phyloP scores from a whole-genome alignment of 2,888 invertebrate species.

The Meteorus cinctellus region DNA sequence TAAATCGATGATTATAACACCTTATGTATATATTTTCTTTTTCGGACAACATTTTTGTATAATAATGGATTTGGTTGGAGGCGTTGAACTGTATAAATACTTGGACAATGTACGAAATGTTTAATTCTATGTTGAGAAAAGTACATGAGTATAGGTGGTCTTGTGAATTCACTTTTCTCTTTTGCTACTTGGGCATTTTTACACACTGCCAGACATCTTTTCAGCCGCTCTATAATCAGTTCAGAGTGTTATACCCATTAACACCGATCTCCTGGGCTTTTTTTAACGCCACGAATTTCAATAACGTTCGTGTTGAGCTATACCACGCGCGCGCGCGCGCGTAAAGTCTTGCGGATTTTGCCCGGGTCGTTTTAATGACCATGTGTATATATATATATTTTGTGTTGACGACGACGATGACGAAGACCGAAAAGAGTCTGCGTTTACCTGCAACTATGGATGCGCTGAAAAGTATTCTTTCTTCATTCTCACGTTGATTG shows the following conservation, averaged over 20 bases:
- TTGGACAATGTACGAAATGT: not conserved
- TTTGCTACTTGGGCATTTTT: slow-evolving; percentile 25
- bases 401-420: not conserved
- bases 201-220: slow-evolving; percentile 48
- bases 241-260: slow-evolving; percentile 59
- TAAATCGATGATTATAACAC: slow-evolving; percentile 63
- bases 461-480: slow-evolving; percentile 1
- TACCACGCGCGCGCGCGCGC: not conserved
- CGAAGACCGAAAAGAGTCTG: not conserved
- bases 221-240: slow-evolving; percentile 66
- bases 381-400: not conserved
- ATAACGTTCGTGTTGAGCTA: slow-evolving; percentile 48
- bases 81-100: slow-evolving; percentile 4
- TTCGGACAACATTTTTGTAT: not conserved
- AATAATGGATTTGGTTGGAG: not conserved
- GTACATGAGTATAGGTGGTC: not conserved
- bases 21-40: slow-evolving; percentile 31
- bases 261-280: slow-evolving; percentile 50
- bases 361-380: slow-evolving; percentile 4
- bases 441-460: not conserved
- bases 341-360: slow-evolving; percentile 28
- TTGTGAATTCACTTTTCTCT: slow-evolving; percentile 25
- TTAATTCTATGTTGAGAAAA: too few species aligned
- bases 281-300: slow-evolving; percentile 54
- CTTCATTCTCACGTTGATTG: slow-evolving; percentile 4